Conservation (phyloP, 2,888 invertebrate species). For the Lepidocyrtinus sp. region DNA sequence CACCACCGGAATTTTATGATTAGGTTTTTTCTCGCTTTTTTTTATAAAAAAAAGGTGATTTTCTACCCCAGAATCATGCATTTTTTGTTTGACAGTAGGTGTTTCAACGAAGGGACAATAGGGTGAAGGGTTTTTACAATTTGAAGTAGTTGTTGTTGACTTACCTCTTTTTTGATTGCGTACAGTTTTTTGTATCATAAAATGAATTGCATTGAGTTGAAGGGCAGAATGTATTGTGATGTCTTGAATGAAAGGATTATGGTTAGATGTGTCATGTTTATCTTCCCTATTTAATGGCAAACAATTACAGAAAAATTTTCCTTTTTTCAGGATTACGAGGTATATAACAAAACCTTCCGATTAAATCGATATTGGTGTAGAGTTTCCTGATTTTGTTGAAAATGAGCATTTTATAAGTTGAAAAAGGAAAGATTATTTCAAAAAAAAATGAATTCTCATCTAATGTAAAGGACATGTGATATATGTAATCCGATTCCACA, state of each 20-base stretch:
- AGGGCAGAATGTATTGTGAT: too few species aligned
- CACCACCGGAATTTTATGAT: conserved; percentile 47
- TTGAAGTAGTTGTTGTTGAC: not conserved
- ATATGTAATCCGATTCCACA: too few species aligned
- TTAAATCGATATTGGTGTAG: not conserved
- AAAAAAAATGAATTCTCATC: too few species aligned
- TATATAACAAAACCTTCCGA: not conserved
- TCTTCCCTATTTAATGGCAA: conserved; percentile 8
- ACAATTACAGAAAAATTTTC: conserved; percentile 1
- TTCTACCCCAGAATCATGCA: conserved; percentile 8
- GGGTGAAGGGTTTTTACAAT: not conserved
- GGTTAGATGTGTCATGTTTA: conserved; percentile 45
- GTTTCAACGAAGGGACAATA: not conserved
- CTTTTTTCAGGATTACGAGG: not conserved
- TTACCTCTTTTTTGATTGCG: not conserved
- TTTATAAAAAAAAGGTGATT: conserved; percentile 7
- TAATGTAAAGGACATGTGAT: too few species aligned
- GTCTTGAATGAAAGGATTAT: conserved; percentile 24
- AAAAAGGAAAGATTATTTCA: too few species aligned
- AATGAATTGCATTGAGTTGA: too few species aligned
- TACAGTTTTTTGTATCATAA: too few species aligned
- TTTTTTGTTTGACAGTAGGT: conserved; percentile 6
- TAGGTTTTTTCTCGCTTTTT: conserved; percentile 16
- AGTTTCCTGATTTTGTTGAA: not conserved
- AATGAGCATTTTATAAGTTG: too few species aligned